Evolutionary conservation across 1,140 invertebrate species (phyloP), one percentile per base, ranked within the genome.

Genomic region (Aphaenogaster floridana): DNA sequence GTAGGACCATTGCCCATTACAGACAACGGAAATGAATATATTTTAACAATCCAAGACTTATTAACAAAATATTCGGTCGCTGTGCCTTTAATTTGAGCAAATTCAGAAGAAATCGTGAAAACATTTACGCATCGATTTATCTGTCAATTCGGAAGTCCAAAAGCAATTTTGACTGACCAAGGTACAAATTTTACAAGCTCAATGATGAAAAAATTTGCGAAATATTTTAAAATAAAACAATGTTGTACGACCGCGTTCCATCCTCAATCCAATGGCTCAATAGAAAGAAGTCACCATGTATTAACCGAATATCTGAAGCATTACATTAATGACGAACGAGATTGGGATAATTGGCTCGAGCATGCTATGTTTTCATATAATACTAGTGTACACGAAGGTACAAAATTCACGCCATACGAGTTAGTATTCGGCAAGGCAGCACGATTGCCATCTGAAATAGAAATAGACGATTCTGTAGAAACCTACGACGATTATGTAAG

Each of bases 281-380:
- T 63, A 7, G 61, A 63, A 15, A 13, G 61, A 36, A 36, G 34
- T 7, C 61, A 63, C 2, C 61, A 63, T 2, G 61, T 63, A 5
- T 7, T 63, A 6, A 36, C 5, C 0, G 61, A 63, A 36, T 63
- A 63, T 15, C 6, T 63, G 7, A 63, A 63, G 1, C 61, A 36
- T 63, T 63, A 63, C 7, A 63, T 63, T 1, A 0, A 1, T 0
- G 36, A 7, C 1, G 59, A 61, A 13, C 2, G 4, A 15, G 59
- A 64, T 1, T 64, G 63, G 63, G 13, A 64, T 64, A n/a, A 64
- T 17, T 64, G 36, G 34, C 3, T 66, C 1, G 36, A n/a, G 3
- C 63, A 17, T n/a, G 63, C 63, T 0, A 61, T 61, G 59, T 61
- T 66, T n/a, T 66, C 63, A 8, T 66, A 66, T 7, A 66, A 66